Evolutionary conservation across 2,113 vertebrate genomes (phyloP).

Genomic region (Phycodurus eques): DNA sequence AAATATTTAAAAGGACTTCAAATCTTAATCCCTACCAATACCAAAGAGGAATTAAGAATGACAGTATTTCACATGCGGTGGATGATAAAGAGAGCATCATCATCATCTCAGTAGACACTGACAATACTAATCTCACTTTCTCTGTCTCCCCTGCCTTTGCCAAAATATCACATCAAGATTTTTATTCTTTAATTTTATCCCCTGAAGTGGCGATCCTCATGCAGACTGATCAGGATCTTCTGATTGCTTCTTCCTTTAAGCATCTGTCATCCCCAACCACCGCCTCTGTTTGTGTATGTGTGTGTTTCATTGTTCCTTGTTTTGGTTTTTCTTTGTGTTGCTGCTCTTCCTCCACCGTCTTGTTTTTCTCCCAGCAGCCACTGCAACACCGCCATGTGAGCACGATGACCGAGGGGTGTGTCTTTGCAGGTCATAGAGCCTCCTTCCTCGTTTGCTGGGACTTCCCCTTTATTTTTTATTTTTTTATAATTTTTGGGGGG

Average conservation of each 20-base stretch:
- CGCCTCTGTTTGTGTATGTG: constrained; percentile 7
- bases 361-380: constrained; percentile 66
- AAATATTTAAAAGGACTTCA: not conserved
- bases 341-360: constrained; percentile 36
- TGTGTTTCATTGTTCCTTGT: constrained; percentile 60
- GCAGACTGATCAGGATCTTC: constrained; percentile 15
- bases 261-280: constrained; percentile 32
- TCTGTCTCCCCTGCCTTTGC: constrained; percentile 68
- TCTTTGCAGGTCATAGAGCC: constrained; percentile 73
- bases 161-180: constrained; percentile 77
- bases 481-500: not conserved
- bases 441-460: constrained; percentile 26
- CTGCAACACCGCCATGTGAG: constrained; percentile 69
- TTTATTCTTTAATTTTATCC: constrained; percentile 87
- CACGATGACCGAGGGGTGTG: constrained; percentile 63
- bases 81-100: not conserved
- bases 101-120: not conserved
- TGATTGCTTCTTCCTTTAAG: not conserved
- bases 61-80: not conserved
- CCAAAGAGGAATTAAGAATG: not conserved
- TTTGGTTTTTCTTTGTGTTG: constrained; percentile 36
- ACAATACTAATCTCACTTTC: constrained; percentile 56
- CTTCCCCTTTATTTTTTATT: constrained; percentile 11
- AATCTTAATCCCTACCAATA: not conserved
- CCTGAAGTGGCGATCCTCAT: constrained; percentile 77